These are phyloP conservation scores for Anolis apletophallus DNA, from an alignment of 2,797 vertebrate species.

Conservation along the genomic window DNA sequence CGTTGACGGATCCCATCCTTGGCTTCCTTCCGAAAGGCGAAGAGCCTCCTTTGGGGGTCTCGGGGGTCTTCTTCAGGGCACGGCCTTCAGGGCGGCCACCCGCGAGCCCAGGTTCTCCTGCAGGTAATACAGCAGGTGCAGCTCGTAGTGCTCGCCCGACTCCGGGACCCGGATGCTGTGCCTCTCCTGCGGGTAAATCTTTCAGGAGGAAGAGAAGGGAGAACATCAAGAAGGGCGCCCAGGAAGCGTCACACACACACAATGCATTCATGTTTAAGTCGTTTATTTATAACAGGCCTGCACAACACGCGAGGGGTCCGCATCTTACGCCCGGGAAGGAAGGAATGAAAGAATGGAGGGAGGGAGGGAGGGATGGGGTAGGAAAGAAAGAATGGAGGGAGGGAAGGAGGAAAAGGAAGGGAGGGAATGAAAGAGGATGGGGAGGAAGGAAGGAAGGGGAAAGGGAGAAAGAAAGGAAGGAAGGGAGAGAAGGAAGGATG, in stretches of 20 bases:
- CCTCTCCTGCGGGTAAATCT: slow-evolving; percentile 87
- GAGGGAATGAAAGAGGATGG: no score
- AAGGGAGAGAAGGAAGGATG: no score
- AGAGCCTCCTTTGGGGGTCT: no score
- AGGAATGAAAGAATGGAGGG: no score
- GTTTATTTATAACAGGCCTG: not conserved
- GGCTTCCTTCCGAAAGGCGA: slow-evolving; percentile 38
- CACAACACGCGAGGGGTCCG: no score
- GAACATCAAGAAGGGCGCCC: not conserved
- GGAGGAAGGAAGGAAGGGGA: no score
- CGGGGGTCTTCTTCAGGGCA: slow-evolving; percentile 60
- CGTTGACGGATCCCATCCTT: slow-evolving; percentile 34
- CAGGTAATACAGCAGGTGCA: slow-evolving; percentile 84
- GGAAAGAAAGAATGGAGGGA: no score
- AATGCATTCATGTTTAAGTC: not conserved
- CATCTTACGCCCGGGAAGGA: no score
- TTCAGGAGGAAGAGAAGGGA: slow-evolving; percentile 38
- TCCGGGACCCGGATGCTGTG: slow-evolving; percentile 86
- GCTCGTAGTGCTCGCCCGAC: slow-evolving; percentile 86
- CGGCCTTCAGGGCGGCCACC: slow-evolving; percentile 81
- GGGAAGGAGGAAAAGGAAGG: no score
- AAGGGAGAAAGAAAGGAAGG: no score
- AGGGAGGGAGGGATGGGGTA: no score
- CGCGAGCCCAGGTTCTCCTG: slow-evolving; percentile 84
- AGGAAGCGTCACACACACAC: not conserved